Base-by-base conservation (phyloP, 2,797 vertebrate species). In the Adrianichthys oophorus region DNA sequence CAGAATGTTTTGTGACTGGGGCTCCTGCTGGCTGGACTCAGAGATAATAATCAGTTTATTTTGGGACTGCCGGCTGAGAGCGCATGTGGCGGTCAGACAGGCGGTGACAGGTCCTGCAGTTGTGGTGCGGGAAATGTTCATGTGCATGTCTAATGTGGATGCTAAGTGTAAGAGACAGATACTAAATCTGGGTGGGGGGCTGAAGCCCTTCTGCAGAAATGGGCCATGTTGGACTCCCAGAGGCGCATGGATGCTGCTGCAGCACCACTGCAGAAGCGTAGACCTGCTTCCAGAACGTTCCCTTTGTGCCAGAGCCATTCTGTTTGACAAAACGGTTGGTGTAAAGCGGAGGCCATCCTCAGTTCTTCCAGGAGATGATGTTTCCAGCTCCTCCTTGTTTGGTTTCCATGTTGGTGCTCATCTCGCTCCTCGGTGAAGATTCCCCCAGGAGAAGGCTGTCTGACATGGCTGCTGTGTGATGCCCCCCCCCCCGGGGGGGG, bases 21-120 rank as follows among this genome's bases (percentile, higher is more conserved):
- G 32, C 65, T 69, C 67, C 15, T 62, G 68, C 53, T 77, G 55
- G 64, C 74, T 67, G 71, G 52, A 78, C 76, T 74, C 65, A 19
- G 59, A 61, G 78, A 73, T 88, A 86, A 89, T 89, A 82, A 84
- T 85, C 55, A 49, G 78, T 83, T 89, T 87, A 87, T 87, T 90
- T 88, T 74, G 76, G 81, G 77, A 62, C 52, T 62, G 68, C 68
- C 68, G 75, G 59, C 77, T 86, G 67, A 70, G 67, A 83, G 82
- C 65, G 17, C 65, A 69, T 51, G 62, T 67, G 63, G 70, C 69
- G 64, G 50, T 68, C 78, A 86, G 80, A 77, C 85, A 84, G 70
- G 75, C 78, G 21, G 66, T 88, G 88, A 86, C 88, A 85, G 87
- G 80, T 86, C 76, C 74, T 86, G 78, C 84, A 82, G 82, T 84